Evolutionary conservation across 2,888 invertebrate genomes (phyloP), one percentile per base, ranked within the genome.

Genomic region (Agrotis segetum): DNA sequence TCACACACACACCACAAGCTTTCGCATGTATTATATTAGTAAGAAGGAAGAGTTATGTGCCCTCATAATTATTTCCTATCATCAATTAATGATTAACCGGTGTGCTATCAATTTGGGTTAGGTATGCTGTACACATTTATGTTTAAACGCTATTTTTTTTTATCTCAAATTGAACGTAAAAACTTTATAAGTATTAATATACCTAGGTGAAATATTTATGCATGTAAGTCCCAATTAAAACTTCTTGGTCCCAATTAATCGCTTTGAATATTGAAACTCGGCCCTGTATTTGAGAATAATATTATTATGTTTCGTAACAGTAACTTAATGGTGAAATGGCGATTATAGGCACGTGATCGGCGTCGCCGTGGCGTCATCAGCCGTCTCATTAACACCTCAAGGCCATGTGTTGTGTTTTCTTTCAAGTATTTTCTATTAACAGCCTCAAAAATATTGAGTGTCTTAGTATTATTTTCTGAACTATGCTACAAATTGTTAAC

Each of bases 321-420:
- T 50, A 68, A 56, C 19, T 24, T 56, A 34, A 0, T 13, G 69
- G 60, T 78, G 74, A 81, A 85, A 81, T 83, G 63, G 58, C 61
- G 21, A 64, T 65, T 67, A 46, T 11, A 50, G 75, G 69, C 88
- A 88, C 85, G 88, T 88, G 87, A 87, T 65, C 71, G 53, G 53
- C 29, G 64, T 61, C 55, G 21, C 71, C 49, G 49, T 65, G 67
- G 74, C 81, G 77, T 81, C 79, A 80, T 63, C 49, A 61, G 55
- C 17, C 46, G 52, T 68, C 59, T 64, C 65, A 75, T 70, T 79
- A 76, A 21, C 44, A 55, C 60, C 60, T 77, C 76, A 79, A 81
- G 75, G 76, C 73, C 75, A 64, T 59, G 62, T 47, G 24, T 11
- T 56, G 44, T 67, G 24, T 74, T 78, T 68, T 61, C n/a, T 71